Evolutionary conservation across 92 coral and sea anemone genomes (phyloP).

Genomic region (Bergia sp.): DNA sequence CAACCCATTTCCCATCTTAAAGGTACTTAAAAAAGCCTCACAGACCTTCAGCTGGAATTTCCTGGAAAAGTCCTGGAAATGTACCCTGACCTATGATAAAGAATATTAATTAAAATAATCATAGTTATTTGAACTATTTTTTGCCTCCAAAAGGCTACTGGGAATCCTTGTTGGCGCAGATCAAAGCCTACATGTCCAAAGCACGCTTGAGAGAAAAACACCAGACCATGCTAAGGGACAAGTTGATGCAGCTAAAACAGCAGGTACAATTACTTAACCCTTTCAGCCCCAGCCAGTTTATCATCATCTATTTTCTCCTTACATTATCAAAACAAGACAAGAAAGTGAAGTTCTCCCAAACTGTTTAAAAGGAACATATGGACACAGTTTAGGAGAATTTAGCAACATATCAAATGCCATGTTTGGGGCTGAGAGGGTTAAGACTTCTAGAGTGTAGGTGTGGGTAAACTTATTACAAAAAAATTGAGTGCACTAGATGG

Average conservation of each 20-base stretch:
- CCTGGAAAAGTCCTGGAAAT: neutral
- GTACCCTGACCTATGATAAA: neutral
- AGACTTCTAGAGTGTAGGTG: neutral
- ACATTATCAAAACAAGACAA: neutral
- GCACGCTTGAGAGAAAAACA: constrained; percentile 92
- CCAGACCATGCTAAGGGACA: constrained; percentile 84
- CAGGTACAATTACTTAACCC: constrained; percentile 55
- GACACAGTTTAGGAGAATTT: too few relatives aligned
- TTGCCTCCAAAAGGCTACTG: constrained; percentile 73
- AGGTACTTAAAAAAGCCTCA: too few relatives aligned
- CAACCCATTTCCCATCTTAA: too few relatives aligned
- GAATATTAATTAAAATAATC: neutral
- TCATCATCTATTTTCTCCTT: too few relatives aligned
- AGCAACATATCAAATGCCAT: too few relatives aligned
- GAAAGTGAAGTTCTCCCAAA: neutral
- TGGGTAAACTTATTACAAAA: neutral
- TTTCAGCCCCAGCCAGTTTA: too few relatives aligned
- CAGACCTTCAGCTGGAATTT: too few relatives aligned
- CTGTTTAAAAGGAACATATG: too few relatives aligned
- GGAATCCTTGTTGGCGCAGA: constrained; percentile 86
- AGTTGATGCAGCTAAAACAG: constrained; percentile 75
- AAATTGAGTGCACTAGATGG: too few relatives aligned
- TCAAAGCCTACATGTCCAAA: constrained; percentile 88
- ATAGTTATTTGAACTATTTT: neutral
- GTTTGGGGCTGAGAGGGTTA: neutral